phyloP scores from a whole-genome alignment of 1,140 invertebrate genomes.

The Drosophila mojavensis region DNA sequence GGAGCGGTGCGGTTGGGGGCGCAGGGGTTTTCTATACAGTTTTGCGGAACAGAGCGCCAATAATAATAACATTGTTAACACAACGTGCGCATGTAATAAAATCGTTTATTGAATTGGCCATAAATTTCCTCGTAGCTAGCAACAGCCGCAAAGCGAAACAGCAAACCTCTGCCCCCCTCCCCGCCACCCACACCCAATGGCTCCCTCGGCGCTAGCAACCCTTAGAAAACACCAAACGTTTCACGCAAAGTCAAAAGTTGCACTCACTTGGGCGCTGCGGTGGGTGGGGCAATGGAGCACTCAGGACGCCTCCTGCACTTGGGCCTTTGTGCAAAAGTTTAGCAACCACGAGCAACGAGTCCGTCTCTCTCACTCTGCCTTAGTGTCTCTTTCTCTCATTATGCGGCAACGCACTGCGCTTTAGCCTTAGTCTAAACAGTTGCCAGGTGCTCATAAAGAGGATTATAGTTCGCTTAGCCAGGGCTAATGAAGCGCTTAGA shows the following conservation, averaged over 20 bases:
- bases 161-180: background rate
- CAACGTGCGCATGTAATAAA: slow-evolving; percentile 82
- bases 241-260: slow-evolving; percentile 75
- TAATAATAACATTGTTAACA: slow-evolving; percentile 83
- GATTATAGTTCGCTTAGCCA: background rate
- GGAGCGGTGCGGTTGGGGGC: too few relatives aligned
- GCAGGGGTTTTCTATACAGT: slow-evolving; percentile 17
- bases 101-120: slow-evolving; percentile 83
- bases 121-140: slow-evolving; percentile 75
- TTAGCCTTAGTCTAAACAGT: background rate
- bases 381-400: background rate
- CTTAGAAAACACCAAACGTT: background rate
- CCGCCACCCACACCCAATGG: background rate
- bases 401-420: too few relatives aligned
- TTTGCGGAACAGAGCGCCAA: slow-evolving; percentile 66
- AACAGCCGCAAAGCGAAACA: slow-evolving; percentile 60
- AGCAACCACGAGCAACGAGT: background rate
- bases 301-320: slow-evolving; percentile 16
- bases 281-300: background rate
- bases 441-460: background rate
- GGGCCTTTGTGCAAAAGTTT: slow-evolving; percentile 58
- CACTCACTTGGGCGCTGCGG: slow-evolving; percentile 39
- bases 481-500: background rate
- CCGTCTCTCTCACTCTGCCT: background rate
- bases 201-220: background rate